phyloP scores from a whole-genome alignment of 2,797 vertebrate genomes.

The Diplodus sargus region DNA sequence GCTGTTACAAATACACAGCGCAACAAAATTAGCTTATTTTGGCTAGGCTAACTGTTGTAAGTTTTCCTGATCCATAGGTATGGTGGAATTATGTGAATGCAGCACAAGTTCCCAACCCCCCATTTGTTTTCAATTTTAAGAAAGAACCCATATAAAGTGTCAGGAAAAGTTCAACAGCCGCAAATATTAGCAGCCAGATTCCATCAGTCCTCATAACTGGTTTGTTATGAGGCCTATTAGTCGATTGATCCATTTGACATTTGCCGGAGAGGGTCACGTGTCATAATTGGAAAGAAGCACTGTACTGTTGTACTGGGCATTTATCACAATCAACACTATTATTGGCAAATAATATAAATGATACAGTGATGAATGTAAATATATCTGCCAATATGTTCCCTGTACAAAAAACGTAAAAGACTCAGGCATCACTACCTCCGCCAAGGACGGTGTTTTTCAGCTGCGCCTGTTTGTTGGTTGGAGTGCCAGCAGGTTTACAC shows the following conservation, averaged over 20 bases:
- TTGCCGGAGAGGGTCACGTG: neutral
- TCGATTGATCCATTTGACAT: neutral
- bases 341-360: slow-evolving; percentile 32
- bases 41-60: neutral
- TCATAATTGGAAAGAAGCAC: neutral
- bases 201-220: neutral
- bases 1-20: no score
- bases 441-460: no score
- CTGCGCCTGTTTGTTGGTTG: no score
- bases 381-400: slow-evolving; percentile 35
- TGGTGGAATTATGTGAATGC: no score
- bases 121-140: slow-evolving; percentile 7
- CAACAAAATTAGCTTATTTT: neutral
- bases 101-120: neutral
- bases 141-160: neutral
- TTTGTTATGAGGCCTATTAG: neutral
- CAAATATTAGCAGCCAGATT: neutral
- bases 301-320: neutral
- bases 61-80: no score
- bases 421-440: neutral
- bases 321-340: neutral
- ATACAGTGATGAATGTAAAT: slow-evolving; percentile 18
- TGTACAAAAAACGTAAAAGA: neutral
- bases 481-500: no score
- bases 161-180: neutral